These are phyloP conservation scores for Drosophila antonietae DNA, from an alignment of 2,888 invertebrate genomes.

Conservation along the genomic window DNA sequence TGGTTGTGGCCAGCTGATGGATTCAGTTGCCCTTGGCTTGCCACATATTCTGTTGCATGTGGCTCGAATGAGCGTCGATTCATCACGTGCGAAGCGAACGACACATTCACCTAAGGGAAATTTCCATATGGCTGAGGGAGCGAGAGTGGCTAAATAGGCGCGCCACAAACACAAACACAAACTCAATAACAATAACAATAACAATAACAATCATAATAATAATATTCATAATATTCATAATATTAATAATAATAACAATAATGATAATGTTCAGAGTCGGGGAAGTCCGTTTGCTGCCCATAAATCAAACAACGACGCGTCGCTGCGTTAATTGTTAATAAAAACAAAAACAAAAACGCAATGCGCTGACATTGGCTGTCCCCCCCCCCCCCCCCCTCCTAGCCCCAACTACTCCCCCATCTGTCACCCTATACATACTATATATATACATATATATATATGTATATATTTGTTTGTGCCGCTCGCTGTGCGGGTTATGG, in stretches of 20 bases:
- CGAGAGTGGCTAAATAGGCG: not conserved
- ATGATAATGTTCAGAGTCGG: slow-evolving; percentile 3
- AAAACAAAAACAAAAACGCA: slow-evolving; percentile 23
- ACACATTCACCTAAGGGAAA: slow-evolving; percentile 24
- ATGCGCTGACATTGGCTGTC: slow-evolving; percentile 19
- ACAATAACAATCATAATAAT: not conserved
- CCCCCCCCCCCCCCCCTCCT: too few relatives aligned
- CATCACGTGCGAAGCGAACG: not conserved
- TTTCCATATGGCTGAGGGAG: slow-evolving; percentile 12
- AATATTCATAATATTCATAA: slow-evolving; percentile 16
- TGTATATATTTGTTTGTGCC: not conserved
- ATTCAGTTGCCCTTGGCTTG: not conserved
- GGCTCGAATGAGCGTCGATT: not conserved
- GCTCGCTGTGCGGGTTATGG: slow-evolving; percentile 6
- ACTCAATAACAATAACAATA: not conserved
- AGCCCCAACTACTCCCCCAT: not conserved
- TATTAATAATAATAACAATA: slow-evolving; percentile 22
- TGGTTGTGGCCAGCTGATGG: not conserved
- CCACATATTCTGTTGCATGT: slow-evolving; percentile 4
- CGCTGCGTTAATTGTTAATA: slow-evolving; percentile 68
- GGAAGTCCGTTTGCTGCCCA: slow-evolving; percentile 22
- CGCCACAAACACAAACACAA: not conserved
- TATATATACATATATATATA: not conserved
- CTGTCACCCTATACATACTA: not conserved
- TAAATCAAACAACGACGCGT: slow-evolving; percentile 41